Percentiles rank a stretch among this genome's conserved stretches.
Conservation (phyloP, 2,797 vertebrate species). For the Ficedula albicollis region DNA sequence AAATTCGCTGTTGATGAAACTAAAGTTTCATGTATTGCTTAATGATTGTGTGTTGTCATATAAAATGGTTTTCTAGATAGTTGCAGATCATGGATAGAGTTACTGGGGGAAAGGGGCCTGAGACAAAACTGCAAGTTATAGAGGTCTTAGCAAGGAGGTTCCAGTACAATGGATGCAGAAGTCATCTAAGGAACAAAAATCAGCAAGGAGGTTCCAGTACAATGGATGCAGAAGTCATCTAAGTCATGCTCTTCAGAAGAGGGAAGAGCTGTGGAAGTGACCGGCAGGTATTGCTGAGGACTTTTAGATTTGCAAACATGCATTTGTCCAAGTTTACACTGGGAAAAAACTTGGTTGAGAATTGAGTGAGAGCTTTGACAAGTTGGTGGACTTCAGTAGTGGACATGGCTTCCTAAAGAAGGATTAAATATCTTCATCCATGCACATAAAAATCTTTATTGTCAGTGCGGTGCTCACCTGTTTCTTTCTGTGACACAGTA, state of each 20-base stretch:
- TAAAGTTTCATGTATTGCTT: background rate
- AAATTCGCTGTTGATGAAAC: background rate
- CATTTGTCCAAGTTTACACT: background rate
- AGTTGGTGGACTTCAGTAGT: background rate
- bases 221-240: fast-evolving
- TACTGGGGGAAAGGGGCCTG: background rate
- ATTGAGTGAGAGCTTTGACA: background rate
- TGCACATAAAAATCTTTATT: background rate
- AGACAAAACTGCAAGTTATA: background rate
- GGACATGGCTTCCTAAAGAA: background rate
- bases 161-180: background rate
- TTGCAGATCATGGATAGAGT: background rate
- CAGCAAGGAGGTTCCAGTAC: background rate
- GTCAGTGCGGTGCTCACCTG: background rate
- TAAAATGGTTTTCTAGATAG: background rate
- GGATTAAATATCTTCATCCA: background rate
- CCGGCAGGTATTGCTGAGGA: background rate
- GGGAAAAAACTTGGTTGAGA: background rate
- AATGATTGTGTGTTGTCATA: background rate
- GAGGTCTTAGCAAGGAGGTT: background rate
- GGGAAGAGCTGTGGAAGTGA: background rate
- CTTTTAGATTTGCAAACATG: background rate
- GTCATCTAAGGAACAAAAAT: fast-evolving
- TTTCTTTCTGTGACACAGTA: background rate
- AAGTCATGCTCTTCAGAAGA: background rate